Percentiles rank a stretch among this genome's conserved stretches.
Conservation (phyloP, 2,113 vertebrate genomes). For the Elanus axillaris region DNA sequence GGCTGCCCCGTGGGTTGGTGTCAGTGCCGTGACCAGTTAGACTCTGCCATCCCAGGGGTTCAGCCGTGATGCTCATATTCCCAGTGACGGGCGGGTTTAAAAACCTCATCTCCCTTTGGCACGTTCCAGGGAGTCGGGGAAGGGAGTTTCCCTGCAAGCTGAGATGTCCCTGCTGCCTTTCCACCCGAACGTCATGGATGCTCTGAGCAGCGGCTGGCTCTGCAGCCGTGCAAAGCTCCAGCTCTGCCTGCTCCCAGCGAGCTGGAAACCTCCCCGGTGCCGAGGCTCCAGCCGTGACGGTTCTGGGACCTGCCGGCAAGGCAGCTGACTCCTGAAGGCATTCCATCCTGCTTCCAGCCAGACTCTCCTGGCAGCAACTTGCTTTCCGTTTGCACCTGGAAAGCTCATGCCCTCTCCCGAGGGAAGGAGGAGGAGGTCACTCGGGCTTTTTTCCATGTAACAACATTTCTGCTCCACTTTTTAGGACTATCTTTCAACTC, state of each 20-base stretch:
- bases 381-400: too few relatives aligned
- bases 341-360: background rate
- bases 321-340: background rate
- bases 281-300: rapidly evolving
- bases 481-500: background rate
- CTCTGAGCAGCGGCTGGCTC: background rate
- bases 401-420: background rate
- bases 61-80: background rate
- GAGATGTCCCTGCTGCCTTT: background rate
- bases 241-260: background rate
- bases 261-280: background rate
- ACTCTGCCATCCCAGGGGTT: background rate
- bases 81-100: background rate
- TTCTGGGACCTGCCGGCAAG: background rate
- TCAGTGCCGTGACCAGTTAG: background rate
- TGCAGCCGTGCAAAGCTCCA: background rate
- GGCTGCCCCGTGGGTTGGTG: background rate
- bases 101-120: background rate
- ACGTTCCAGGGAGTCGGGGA: too few relatives aligned
- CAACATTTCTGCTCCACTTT: background rate
- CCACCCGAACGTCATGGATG: background rate
- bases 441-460: background rate
- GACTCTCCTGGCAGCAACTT: background rate
- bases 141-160: background rate
- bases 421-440: background rate